A percentile compares a stretch with the other conserved stretches of the same genome.
Conservation (phyloP, 2,113 vertebrate species). For the Dolichallabes microphthalmus region DNA sequence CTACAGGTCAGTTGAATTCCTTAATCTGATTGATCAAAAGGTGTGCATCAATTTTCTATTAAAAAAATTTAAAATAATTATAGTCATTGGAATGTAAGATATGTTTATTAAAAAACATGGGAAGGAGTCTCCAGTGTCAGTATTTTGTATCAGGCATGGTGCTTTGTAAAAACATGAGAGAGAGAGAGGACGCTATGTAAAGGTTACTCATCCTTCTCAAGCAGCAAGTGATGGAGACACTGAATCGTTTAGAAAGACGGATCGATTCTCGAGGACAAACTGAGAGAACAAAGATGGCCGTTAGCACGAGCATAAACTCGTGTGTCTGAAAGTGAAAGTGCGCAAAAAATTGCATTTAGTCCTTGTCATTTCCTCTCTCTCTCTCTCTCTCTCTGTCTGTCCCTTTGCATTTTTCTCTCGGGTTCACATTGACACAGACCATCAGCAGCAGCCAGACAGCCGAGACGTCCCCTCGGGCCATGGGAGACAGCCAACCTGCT, state of each 20-base stretch:
- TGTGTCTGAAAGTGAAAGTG: not conserved
- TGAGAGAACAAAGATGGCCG: conserved; percentile 42
- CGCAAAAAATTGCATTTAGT: conserved; percentile 13
- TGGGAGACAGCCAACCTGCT: conserved; percentile 19
- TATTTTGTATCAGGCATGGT: not conserved
- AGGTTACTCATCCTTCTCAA: conserved; percentile 64
- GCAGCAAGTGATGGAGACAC: conserved; percentile 20
- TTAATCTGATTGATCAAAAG: not conserved
- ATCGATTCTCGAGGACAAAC: conserved; percentile 37
- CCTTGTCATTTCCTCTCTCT: conserved; percentile 22
- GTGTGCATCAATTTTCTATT: not conserved
- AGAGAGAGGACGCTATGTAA: conserved; percentile 61
- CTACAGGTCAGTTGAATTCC: not conserved
- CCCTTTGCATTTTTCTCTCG: conserved; percentile 20
- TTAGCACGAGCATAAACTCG: conserved; percentile 19
- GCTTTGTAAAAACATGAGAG: not conserved
- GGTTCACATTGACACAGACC: not conserved
- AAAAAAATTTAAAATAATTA: too few species aligned
- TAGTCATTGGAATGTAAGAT: too few species aligned
- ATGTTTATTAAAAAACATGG: too few species aligned
- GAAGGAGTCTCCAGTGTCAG: not conserved
- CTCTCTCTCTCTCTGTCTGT: conserved; percentile 20
- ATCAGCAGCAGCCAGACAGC: conserved; percentile 3
- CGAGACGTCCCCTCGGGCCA: conserved; percentile 10
- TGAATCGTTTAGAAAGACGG: conserved; percentile 30